These are phyloP conservation scores for Tiliqua scincoides DNA, from an alignment of 2,113 vertebrate genomes.

Conservation along the genomic window DNA sequence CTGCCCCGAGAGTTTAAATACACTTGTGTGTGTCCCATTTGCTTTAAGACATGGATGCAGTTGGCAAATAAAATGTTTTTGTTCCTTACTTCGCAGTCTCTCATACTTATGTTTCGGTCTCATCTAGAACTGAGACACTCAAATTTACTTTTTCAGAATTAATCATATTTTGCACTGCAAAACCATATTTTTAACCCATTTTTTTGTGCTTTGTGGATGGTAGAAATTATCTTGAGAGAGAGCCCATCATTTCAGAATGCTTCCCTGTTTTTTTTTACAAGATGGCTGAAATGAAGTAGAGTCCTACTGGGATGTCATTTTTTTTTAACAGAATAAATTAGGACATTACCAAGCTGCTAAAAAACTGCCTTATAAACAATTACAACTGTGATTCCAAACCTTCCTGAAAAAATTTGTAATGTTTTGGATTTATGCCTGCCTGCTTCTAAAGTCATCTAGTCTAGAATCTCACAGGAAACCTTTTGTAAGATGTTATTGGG, in stretches of 20 bases:
- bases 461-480: conserved; percentile 15
- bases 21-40: background rate
- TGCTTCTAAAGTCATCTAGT: conserved; percentile 34
- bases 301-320: background rate
- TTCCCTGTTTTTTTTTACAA: conserved; percentile 16
- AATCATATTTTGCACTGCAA: conserved; percentile 33
- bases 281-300: background rate
- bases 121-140: background rate
- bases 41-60: conserved; percentile 17
- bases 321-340: background rate
- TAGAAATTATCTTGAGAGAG: conserved; percentile 26
- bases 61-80: conserved; percentile 3
- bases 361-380: background rate
- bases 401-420: conserved; percentile 22
- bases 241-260: conserved; percentile 16
- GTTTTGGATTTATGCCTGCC: conserved; percentile 36
- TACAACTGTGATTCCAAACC: background rate
- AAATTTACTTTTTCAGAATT: conserved; percentile 22
- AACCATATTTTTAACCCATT: conserved; percentile 21
- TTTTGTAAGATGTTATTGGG: background rate
- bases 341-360: background rate
- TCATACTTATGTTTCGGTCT: background rate
- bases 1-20: background rate
- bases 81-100: background rate
- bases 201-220: conserved; percentile 18